phyloP scores from a whole-genome alignment of 2,888 invertebrate species.

The Drosophila paramelanica region DNA sequence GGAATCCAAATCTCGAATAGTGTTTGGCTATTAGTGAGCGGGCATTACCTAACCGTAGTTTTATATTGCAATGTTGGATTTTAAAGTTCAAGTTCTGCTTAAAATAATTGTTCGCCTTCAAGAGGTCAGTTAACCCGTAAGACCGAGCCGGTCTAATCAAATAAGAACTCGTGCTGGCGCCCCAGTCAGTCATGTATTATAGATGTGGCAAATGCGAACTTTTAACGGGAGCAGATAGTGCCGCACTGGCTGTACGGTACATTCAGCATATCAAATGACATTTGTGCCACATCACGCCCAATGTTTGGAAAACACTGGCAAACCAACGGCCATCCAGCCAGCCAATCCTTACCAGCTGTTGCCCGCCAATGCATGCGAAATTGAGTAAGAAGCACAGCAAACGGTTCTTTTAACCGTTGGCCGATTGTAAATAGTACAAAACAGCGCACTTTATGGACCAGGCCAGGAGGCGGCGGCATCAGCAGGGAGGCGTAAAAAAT shows the following conservation, averaged over 20 bases:
- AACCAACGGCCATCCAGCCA: conserved; percentile 11
- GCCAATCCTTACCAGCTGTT: conserved; percentile 44
- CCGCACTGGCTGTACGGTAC: conserved; percentile 31
- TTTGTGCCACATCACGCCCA: conserved; percentile 72
- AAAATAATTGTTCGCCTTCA: conserved; percentile 22
- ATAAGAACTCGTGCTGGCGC: conserved; percentile 42
- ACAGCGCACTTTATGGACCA: conserved; percentile 41
- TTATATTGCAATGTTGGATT: conserved; percentile 17
- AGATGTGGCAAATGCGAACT: conserved; percentile 72
- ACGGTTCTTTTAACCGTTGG: conserved; percentile 62
- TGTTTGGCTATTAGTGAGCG: conserved; percentile 40
- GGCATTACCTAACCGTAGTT: conserved; percentile 45
- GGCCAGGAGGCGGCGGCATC: conserved; percentile 6
- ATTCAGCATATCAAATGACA: conserved; percentile 66
- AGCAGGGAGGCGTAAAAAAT: conserved; percentile 18
- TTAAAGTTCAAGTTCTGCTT: conserved; percentile 19
- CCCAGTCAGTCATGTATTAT: conserved; percentile 62
- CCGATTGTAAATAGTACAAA: conserved; percentile 69
- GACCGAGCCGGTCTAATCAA: conserved; percentile 49
- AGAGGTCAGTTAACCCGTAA: conserved; percentile 70
- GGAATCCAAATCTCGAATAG: background rate
- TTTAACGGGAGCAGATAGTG: conserved; percentile 23
- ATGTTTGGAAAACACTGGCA: conserved; percentile 46
- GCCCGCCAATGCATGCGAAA: conserved; percentile 70
- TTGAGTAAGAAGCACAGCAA: conserved; percentile 45